phyloP scores from a whole-genome alignment of 2,888 invertebrate species.

The Lagria hirta region DNA sequence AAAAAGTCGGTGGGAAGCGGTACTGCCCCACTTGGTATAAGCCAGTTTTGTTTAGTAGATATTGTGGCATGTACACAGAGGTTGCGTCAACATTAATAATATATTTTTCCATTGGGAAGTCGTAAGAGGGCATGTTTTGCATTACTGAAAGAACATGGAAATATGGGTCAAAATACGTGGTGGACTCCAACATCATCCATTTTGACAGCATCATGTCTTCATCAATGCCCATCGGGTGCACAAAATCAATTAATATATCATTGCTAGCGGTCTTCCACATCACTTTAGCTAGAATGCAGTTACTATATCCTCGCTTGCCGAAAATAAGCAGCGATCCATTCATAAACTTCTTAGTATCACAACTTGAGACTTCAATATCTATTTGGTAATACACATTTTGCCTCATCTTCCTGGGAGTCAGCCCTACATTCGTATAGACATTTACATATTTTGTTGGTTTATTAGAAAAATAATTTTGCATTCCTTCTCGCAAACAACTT shows the following conservation, averaged over 20 bases:
- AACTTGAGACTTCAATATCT: conserved; percentile 51
- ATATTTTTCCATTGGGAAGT: conserved; percentile 69
- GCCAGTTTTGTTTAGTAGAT: conserved; percentile 50
- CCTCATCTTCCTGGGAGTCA: neutral
- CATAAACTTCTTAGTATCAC: conserved; percentile 63
- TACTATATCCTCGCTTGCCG: no score
- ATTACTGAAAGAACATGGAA: conserved; percentile 69
- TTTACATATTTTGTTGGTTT: conserved; percentile 16
- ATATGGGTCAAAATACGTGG: conserved; percentile 81
- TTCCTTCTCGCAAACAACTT: conserved; percentile 68
- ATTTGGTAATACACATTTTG: conserved; percentile 30
- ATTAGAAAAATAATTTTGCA: conserved; percentile 44
- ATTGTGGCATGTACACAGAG: conserved; percentile 44
- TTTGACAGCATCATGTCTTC: conserved; percentile 51
- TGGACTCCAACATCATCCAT: conserved; percentile 73
- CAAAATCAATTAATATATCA: conserved; percentile 56
- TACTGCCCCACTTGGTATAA: neutral
- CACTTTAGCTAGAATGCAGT: conserved; percentile 72
- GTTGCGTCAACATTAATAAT: conserved; percentile 59
- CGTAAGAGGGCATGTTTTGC: conserved; percentile 58
- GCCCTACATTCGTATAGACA: conserved; percentile 29
- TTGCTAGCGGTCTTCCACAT: conserved; percentile 59
- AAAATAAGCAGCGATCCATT: conserved; percentile 74
- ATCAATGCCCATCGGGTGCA: no score
- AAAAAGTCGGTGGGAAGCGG: conserved; percentile 1